Conservation (phyloP, 2,888 invertebrate genomes). For the Drosophila kambysellisi region DNA sequence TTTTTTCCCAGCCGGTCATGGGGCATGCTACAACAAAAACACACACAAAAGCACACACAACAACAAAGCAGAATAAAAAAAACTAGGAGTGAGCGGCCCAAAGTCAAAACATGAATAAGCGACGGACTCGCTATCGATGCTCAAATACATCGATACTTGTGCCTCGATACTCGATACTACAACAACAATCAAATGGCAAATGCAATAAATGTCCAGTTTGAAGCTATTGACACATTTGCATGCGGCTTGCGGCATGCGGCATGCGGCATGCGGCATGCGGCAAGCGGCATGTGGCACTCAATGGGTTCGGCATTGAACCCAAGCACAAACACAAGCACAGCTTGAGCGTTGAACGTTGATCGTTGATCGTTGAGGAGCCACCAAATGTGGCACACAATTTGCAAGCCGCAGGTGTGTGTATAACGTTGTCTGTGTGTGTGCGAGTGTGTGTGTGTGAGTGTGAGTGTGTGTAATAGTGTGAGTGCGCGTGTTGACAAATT, state of each 20-base stretch:
- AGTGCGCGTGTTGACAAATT: slow-evolving; percentile 17
- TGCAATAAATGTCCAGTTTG: slow-evolving; percentile 79
- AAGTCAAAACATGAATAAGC: slow-evolving; percentile 58
- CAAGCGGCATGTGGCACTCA: slow-evolving; percentile 38
- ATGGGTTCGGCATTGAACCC: slow-evolving; percentile 55
- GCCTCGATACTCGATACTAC: slow-evolving; percentile 44
- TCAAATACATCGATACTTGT: slow-evolving; percentile 45
- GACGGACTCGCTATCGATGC: slow-evolving; percentile 55
- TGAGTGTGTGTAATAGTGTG: too few species aligned
- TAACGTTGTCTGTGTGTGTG: slow-evolving; percentile 5
- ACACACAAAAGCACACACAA: slow-evolving; percentile 10
- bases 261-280: slow-evolving; percentile 25
- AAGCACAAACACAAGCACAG: slow-evolving; percentile 10
- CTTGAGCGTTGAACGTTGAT: slow-evolving; percentile 3
- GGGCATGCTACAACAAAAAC: slow-evolving; percentile 54
- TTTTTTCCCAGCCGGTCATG: slow-evolving; percentile 67
- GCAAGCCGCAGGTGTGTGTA: slow-evolving; percentile 45
- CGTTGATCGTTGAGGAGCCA: slow-evolving; percentile 30
- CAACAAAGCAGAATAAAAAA: background rate
- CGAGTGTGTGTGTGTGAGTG: background rate
- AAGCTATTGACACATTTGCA: slow-evolving; percentile 81
- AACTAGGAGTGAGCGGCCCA: slow-evolving; percentile 61
- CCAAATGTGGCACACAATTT: slow-evolving; percentile 50
- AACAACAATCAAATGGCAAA: slow-evolving; percentile 56
- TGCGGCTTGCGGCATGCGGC: slow-evolving; percentile 36